Evolutionary conservation across 1,140 invertebrate genomes (phyloP), one percentile per base, ranked within the genome.

Genomic region (Calliphora vicina): DNA sequence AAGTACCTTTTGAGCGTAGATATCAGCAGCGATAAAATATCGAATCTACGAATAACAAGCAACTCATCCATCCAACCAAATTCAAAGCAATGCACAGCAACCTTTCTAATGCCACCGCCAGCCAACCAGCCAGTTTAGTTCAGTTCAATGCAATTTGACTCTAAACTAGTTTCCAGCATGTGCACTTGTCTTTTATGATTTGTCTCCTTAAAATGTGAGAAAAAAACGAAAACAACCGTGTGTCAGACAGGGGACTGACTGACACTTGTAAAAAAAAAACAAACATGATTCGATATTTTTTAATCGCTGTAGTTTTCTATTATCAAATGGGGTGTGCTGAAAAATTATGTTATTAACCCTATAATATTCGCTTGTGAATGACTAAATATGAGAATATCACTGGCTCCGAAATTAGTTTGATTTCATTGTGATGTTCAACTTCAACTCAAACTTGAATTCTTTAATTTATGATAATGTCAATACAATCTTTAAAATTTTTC

Each of bases 141-240:
- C 20, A 67, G 61, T 67, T 67, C 61, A 67, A 67, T 67, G 61
- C 61, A 67, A 67, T 67, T 67, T 67, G 61, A 67, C 1, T 67
- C 61, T 67, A 67, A 67, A 67, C 61, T 67, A 67, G 61, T 67
- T 67, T 67, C 20, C 61, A 67, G 25, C 6, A 67, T 67, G n/a
- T 67, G 61, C 61, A 67, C 61, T 67, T 67, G 61, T 67, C 61
- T 67, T 23, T 67, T 23, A 67, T 25, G 61, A 67, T 67, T 67
- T 23, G 23, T 23, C 20, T 67, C 61, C 20, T 23, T 2, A 25
- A 50, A 50, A 50, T 15, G 12, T 1, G 17, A 17, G 15, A 50
- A 50, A 50, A 50, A 10, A 10, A 12, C 12, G 15, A 50, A 35
- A 35, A 35, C 35, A 5, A 13, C 45, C 45, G 15, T 3, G 17